These are phyloP conservation scores for Corbicula japonica DNA, from an alignment of 2,888 invertebrate genomes.

Conservation along the genomic window DNA sequence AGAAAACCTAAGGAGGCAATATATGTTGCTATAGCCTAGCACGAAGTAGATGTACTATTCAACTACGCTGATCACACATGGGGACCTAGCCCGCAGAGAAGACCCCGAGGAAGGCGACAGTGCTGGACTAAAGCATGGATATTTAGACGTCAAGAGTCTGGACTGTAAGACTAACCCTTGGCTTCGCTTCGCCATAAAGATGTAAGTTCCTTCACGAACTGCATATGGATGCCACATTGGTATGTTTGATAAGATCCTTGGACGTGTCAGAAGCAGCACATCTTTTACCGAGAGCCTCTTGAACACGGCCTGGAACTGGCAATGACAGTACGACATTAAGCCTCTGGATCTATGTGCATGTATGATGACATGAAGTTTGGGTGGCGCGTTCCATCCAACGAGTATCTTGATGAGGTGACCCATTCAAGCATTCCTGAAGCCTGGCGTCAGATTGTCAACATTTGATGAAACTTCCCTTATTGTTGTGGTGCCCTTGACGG, in stretches of 20 bases:
- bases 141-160: slow-evolving; percentile 31
- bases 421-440: too few species aligned
- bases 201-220: slow-evolving; percentile 49
- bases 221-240: slow-evolving; percentile 61
- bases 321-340: too few species aligned
- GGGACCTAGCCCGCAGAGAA: slow-evolving; percentile 26
- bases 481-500: slow-evolving; percentile 14
- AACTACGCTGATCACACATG: slow-evolving; percentile 23
- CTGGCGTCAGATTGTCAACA: too few species aligned
- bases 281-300: too few species aligned
- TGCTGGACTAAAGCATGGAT: slow-evolving; percentile 34
- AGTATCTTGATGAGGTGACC: slow-evolving; percentile 51
- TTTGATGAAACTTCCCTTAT: too few species aligned
- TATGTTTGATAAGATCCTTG: slow-evolving; percentile 56
- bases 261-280: too few species aligned
- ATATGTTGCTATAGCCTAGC: slow-evolving; percentile 27
- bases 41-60: slow-evolving; percentile 30
- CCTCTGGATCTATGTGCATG: too few species aligned
- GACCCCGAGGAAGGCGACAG: slow-evolving; percentile 21
- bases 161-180: slow-evolving; percentile 50
- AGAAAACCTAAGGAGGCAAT: slow-evolving; percentile 29
- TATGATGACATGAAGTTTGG: too few species aligned
- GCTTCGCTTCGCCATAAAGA: slow-evolving; percentile 57
- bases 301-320: too few species aligned
- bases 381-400: slow-evolving; percentile 65